Base-by-base conservation (phyloP, 2,113 vertebrate species). In the Anarhynchus alexandrinus region DNA sequence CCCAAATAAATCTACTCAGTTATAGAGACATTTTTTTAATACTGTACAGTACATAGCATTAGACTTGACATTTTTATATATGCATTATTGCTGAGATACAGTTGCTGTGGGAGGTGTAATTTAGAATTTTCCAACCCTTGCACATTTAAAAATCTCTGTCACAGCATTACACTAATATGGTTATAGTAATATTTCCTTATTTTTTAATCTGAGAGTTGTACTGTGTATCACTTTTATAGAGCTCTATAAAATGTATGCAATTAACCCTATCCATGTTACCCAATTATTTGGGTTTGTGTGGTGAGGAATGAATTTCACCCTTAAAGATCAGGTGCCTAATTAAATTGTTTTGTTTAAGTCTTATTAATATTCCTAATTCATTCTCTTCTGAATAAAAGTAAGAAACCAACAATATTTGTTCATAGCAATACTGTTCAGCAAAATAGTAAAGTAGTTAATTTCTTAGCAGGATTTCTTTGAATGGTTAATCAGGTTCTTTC, bases 31-130 rank as follows among this genome's bases (percentile, higher is more conserved):
- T 51, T 87, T 76, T 89, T 93, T 69, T 40, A 72, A 73, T 73
- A 73, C 18, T 14, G 3, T 73, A 80, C 12, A 14, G 11, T 65
- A 49, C 20, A 25, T 49, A 93, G 9, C 34, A 40, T 73, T 82
- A 88, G 27, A 55, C 49, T 66, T 93, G 71, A 81, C 58, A 69
- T 88, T 90, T 94, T 92, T 77, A 77, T 77, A 17, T 61, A 61
- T 45, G 5, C 23, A 19, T 82, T 94, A 90, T 11, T 88, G 18
- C 62, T 92, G 76, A 93, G 43, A 90, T 80, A 52, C 6, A 38
- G 43, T 93, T 88, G 66, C 74, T 90, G 57, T 80, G 67, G 79
- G 67, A 96, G 67, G 49, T 90, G 29, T 83, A 88, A 92, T 93
- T 90, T 83, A 90, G 85, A 94, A 83, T 77, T 93, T 93, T 83